phyloP scores from a whole-genome alignment of 2,888 invertebrate genomes.

The Amblyjoppa fuscipennis region DNA sequence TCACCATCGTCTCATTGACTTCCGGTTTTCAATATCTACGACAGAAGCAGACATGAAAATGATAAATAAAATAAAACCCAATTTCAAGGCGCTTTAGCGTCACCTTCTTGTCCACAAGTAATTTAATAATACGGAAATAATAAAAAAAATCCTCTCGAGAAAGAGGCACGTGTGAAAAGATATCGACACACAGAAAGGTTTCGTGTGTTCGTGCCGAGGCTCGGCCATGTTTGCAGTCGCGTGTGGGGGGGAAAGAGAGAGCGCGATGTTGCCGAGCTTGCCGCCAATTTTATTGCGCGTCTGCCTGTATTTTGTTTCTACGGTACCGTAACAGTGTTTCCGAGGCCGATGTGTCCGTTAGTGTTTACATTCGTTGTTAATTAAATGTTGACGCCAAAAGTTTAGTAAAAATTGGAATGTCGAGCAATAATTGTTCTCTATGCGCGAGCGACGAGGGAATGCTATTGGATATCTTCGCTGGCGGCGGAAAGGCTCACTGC shows the following conservation, averaged over 20 bases:
- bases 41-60: not conserved
- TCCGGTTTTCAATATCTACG: not conserved
- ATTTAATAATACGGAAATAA: not conserved
- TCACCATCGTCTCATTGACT: not conserved
- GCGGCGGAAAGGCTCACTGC: slow-evolving; percentile 72
- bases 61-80: not conserved
- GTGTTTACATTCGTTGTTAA: not conserved
- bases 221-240: slow-evolving; percentile 28
- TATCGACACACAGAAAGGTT: not conserved
- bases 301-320: slow-evolving; percentile 43
- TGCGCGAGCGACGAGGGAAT: slow-evolving; percentile 83
- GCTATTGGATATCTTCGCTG: slow-evolving; percentile 78
- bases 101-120: not conserved
- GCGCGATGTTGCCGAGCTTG: slow-evolving; percentile 62
- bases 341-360: not conserved
- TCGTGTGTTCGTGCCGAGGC: not conserved
- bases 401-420: slow-evolving; percentile 71
- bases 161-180: not conserved
- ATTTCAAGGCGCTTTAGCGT: not conserved
- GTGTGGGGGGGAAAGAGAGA: not conserved
- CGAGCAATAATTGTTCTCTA: slow-evolving; percentile 78
- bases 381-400: not conserved
- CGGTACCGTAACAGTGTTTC: not conserved
- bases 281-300: slow-evolving; percentile 74
- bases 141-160: not conserved